phyloP scores from a whole-genome alignment of 2,113 vertebrate species.

The Gopherus flavomarginatus region DNA sequence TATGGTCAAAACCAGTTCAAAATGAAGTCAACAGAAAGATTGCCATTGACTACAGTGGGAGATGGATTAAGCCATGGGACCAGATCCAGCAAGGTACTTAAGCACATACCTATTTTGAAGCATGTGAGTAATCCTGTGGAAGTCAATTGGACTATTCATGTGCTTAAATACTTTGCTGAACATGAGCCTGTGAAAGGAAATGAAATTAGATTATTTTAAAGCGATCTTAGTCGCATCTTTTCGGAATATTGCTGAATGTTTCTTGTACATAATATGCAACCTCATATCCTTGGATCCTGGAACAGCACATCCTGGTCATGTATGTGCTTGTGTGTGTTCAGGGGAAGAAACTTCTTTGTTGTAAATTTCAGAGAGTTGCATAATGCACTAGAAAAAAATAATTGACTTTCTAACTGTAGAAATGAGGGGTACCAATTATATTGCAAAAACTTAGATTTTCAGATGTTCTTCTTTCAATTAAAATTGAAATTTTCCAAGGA shows the following conservation, averaged over 20 bases:
- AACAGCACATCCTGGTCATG: neutral
- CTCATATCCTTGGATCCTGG: neutral
- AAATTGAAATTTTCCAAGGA: neutral
- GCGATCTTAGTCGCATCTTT: neutral
- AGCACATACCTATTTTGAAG: accelerated
- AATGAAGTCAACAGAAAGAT: neutral
- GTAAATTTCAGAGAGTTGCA: neutral
- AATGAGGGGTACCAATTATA: neutral
- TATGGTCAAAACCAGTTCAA: neutral
- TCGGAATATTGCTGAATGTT: neutral
- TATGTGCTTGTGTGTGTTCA: too few species aligned
- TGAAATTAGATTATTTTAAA: neutral
- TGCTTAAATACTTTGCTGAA: too few species aligned
- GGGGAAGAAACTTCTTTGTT: neutral
- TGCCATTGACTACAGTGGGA: neutral
- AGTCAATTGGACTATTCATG: neutral
- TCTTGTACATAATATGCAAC: neutral
- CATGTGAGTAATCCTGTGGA: neutral
- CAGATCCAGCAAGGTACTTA: neutral
- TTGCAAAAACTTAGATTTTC: neutral
- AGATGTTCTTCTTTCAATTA: neutral
- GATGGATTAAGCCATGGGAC: neutral
- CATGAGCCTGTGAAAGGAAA: neutral
- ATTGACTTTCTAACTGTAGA: neutral
- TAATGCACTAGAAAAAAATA: neutral